A percentile compares a stretch with the other conserved stretches of the same genome.
Conservation (phyloP, 2,888 invertebrate species). For the Nyleta sp. region DNA sequence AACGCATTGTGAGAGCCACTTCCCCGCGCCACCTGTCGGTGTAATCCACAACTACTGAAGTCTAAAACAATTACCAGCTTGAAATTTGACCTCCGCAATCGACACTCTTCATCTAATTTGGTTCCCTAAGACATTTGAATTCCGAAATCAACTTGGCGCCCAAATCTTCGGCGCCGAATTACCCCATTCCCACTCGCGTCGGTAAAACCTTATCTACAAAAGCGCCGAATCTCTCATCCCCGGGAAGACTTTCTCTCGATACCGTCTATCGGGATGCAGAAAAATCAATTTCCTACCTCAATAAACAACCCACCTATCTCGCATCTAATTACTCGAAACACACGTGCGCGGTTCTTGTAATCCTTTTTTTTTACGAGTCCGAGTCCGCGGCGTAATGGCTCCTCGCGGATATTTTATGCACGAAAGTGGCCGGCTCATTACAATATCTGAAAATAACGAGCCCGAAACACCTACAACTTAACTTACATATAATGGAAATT, state of each 20-base stretch:
- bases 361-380: constrained; percentile 11
- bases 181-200: no score
- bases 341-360: constrained; percentile 28
- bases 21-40: no score
- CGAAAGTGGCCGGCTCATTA: constrained; percentile 31
- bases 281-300: constrained; percentile 42
- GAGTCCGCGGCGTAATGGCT: constrained; percentile 28
- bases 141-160: no score
- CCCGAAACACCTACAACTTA: constrained; percentile 59
- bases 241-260: constrained; percentile 35
- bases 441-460: constrained; percentile 59
- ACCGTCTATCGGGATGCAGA: constrained; percentile 11
- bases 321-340: constrained; percentile 50
- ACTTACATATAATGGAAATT: constrained; percentile 63
- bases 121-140: no score
- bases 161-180: no score
- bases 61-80: no score
- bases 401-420: constrained; percentile 30
- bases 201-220: no score
- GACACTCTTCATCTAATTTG: no score
- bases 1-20: no score
- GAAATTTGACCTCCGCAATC: no score
- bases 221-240: no score
- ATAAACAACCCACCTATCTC: constrained; percentile 41
- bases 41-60: no score